phyloP scores from a whole-genome alignment of 2,113 vertebrate species.

The Variabilichromis moorii region DNA sequence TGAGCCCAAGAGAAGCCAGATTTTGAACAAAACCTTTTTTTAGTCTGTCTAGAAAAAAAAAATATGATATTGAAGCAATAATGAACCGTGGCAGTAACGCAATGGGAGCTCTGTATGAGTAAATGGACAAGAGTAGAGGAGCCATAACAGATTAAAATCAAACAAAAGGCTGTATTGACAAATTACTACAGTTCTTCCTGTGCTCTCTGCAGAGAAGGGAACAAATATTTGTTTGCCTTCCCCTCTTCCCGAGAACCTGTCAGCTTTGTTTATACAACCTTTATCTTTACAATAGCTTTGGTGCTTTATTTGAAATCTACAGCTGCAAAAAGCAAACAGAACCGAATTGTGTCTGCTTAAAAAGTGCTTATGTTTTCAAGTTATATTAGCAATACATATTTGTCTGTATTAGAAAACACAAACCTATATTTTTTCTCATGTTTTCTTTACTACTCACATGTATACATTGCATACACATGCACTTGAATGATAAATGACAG shows the following conservation, averaged over 20 bases:
- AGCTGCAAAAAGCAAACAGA: not conserved
- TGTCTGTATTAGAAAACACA: not conserved
- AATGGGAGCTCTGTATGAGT: slow-evolving; percentile 54
- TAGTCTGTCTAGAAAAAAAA: slow-evolving; percentile 1
- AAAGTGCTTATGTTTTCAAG: not conserved
- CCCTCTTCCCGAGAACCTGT: not conserved
- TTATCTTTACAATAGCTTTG: not conserved
- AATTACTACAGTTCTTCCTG: slow-evolving; percentile 16
- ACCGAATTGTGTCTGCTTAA: not conserved
- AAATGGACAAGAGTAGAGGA: slow-evolving; percentile 56
- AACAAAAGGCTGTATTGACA: slow-evolving; percentile 40
- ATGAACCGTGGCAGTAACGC: slow-evolving; percentile 54
- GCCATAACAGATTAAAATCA: slow-evolving; percentile 58
- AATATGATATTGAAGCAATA: slow-evolving; percentile 12
- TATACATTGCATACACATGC: not conserved
- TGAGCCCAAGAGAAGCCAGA: slow-evolving; percentile 32
- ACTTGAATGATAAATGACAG: not conserved
- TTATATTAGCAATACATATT: not conserved
- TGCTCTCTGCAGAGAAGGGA: not conserved
- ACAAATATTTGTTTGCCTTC: slow-evolving; percentile 5
- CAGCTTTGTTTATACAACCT: not conserved
- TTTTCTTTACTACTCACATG: not conserved
- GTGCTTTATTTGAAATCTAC: not conserved
- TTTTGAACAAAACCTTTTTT: slow-evolving; percentile 1
- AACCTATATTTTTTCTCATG: not conserved